These are phyloP conservation scores for Lasioglossum figueresi DNA, from an alignment of 2,888 invertebrate species.

Conservation along the genomic window DNA sequence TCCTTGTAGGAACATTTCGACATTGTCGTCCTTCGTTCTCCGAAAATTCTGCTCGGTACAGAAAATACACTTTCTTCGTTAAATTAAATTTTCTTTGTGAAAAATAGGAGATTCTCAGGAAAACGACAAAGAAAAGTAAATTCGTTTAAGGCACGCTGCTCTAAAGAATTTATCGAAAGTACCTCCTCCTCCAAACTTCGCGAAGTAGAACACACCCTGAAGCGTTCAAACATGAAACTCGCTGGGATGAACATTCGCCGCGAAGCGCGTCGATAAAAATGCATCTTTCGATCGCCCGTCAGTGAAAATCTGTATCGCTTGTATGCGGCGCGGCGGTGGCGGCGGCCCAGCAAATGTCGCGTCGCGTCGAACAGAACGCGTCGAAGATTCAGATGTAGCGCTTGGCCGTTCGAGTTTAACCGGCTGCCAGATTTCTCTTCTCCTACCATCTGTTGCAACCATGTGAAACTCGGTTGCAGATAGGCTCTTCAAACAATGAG, in stretches of 20 bases:
- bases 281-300: background rate
- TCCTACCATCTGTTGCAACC: constrained; percentile 17
- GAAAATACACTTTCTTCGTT: no score
- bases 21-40: no score
- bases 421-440: constrained; percentile 26
- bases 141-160: background rate
- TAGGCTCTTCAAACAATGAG: constrained; percentile 15
- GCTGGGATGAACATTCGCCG: background rate
- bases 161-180: background rate
- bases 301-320: background rate
- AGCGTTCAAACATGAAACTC: background rate
- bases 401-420: constrained; percentile 18
- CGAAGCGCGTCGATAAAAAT: constrained; percentile 12
- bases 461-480: constrained; percentile 34
- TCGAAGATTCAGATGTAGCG: constrained; percentile 33
- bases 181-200: background rate
- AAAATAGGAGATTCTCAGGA: background rate
- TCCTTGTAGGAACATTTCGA: no score
- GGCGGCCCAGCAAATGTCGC: constrained; percentile 3
- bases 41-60: no score
- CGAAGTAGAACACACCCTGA: constrained; percentile 8
- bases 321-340: no score
- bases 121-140: background rate
- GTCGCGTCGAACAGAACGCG: background rate
- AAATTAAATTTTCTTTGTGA: background rate